Evolutionary conservation across 1,140 invertebrate species (phyloP).

Genomic region (Drosophila sulfurigaster): DNA sequence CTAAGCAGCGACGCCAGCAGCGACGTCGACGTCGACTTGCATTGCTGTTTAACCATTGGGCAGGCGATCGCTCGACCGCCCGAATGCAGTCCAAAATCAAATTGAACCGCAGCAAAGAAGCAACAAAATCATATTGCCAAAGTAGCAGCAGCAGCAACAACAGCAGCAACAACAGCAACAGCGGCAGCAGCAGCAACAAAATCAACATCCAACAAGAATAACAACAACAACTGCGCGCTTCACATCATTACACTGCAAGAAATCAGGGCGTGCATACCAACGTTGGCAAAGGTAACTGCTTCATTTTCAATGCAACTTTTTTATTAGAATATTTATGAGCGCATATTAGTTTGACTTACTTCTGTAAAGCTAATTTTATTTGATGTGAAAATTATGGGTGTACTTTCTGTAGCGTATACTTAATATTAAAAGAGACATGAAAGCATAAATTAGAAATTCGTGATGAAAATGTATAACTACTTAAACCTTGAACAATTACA

Average conservation of each 20-base stretch:
- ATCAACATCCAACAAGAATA: constrained; percentile 27
- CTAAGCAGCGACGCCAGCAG: constrained; percentile 5
- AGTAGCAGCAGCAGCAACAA: constrained; percentile 66
- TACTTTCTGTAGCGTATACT: too few relatives aligned
- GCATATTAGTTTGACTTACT: neutral
- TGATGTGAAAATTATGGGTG: too few relatives aligned
- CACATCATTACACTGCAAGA: constrained; percentile 66
- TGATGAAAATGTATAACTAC: too few relatives aligned
- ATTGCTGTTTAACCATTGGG: constrained; percentile 36
- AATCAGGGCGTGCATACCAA: constrained; percentile 13
- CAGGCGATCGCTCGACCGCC: constrained; percentile 59
- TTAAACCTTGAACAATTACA: too few relatives aligned
- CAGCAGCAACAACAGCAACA: constrained; percentile 41
- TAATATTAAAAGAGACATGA: too few relatives aligned
- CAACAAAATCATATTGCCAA: constrained; percentile 80
- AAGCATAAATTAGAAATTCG: too few relatives aligned
- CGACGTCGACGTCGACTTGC: constrained; percentile 27
- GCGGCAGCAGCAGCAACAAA: constrained; percentile 21
- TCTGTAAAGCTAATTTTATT: too few relatives aligned
- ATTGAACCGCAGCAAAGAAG: constrained; percentile 62
- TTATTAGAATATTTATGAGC: neutral
- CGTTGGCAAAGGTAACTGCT: neutral
- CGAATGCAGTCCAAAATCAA: constrained; percentile 66
- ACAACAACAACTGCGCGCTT: constrained; percentile 58
- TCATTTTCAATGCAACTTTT: neutral